Base-by-base conservation (phyloP, 2,113 vertebrate genomes). In the Lagenorhynchus albirostris region DNA sequence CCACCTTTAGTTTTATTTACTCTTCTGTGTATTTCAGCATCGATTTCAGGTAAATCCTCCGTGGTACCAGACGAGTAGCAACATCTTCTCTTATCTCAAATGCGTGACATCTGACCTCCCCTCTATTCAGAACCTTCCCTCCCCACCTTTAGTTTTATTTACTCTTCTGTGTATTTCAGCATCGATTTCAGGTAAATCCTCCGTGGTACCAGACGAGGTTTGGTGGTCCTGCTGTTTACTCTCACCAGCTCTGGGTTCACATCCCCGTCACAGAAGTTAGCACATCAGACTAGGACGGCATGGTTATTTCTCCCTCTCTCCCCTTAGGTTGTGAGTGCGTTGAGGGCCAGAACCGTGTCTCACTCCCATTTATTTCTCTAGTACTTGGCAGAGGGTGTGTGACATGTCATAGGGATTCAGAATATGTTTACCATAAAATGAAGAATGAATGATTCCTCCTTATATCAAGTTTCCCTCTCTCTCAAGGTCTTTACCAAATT, bases 281-380 rank as follows among this genome's bases (percentile, higher is more conserved):
- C 18, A 65, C 6, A 1, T 2, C 5, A 50, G 25, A 18, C 17
- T 41, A 1, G 58, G 44, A 31, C 38, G 2, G 4, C 23, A 8
- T 1, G 5, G 8, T 60, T 79, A 68, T 7, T 3, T 6, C 11
- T 2, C 6, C 9, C 17, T 93, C 70, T 63, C 41, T 44, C 55
- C 5, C 1, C 29, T 8, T 70, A 77, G 31, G 44, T 0, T 29
- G 62, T 23, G 31, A 65, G 55, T 26, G 70, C 41, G 17, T 0
- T 23, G 60, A 68, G 38, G 62, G 47, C 12, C 62, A 68, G 60
- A 96, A 82, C 31, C 4, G 0, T 15, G 62, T 77, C 53, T 76
- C 9, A 38, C 8, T 26, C 23, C 26, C 23, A 36, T 73, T 25
- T 76, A 18, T 87, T 38, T 73, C 47, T 91, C 76, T 60, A 17